Conservation (phyloP, 2,888 invertebrate species). For the Melikaiella ostensackeni region DNA sequence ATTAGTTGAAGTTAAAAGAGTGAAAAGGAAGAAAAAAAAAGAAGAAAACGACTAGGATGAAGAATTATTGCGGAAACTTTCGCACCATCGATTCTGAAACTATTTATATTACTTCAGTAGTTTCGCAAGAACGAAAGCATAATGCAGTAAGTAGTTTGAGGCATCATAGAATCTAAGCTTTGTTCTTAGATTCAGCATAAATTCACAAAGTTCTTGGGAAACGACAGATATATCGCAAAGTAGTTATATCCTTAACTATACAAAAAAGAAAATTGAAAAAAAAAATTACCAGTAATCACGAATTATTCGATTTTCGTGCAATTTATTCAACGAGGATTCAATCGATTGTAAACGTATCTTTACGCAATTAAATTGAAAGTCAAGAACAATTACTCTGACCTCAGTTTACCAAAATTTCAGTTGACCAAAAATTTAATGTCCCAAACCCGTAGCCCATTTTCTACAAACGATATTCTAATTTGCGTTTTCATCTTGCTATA, state of each 20-base stretch:
- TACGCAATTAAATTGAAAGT: neutral
- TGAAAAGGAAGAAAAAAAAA: slow-evolving; percentile 38
- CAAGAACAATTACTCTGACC: neutral
- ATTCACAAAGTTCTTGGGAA: slow-evolving; percentile 6
- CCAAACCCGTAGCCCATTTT: neutral
- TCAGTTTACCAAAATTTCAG: neutral
- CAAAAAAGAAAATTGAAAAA: neutral
- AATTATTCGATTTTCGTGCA: neutral
- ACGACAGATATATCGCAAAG: slow-evolving; percentile 21
- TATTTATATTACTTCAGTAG: slow-evolving; percentile 14
- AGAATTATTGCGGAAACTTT: neutral
- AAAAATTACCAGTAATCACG: slow-evolving; percentile 3
- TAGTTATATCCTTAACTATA: slow-evolving; percentile 23
- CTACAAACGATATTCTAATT: neutral
- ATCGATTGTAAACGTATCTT: slow-evolving; percentile 18
- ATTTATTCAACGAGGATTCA: neutral
- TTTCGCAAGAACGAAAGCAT: slow-evolving; percentile 17
- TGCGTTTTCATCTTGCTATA: neutral
- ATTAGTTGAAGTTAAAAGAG: slow-evolving; percentile 40
- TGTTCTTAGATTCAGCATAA: slow-evolving; percentile 3
- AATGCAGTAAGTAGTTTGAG: slow-evolving; percentile 19
- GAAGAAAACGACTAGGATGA: neutral
- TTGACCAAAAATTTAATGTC: neutral
- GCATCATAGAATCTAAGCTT: slow-evolving; percentile 13
- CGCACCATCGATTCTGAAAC: slow-evolving; percentile 18